phyloP scores from a whole-genome alignment of 2,888 invertebrate species.

The Encarsia formosa region DNA sequence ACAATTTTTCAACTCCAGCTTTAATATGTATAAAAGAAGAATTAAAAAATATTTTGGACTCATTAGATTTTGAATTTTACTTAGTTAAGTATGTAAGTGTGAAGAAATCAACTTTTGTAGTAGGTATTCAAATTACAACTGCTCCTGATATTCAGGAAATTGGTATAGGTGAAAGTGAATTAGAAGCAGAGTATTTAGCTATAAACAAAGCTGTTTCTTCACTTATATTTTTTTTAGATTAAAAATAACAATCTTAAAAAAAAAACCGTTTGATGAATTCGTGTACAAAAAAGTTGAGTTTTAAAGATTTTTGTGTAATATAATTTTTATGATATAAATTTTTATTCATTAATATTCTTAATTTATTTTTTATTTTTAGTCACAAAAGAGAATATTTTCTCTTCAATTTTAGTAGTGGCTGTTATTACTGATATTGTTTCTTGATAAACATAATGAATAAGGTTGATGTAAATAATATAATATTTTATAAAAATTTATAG shows the following conservation, averaged over 20 bases:
- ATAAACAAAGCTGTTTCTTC: conserved; percentile 13
- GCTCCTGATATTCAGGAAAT: conserved; percentile 35
- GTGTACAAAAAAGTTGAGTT: too few relatives aligned
- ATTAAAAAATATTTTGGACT: conserved; percentile 18
- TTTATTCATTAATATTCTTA: too few relatives aligned
- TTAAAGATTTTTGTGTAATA: too few relatives aligned
- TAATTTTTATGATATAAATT: too few relatives aligned
- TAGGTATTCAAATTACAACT: conserved; percentile 30
- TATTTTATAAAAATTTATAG: too few relatives aligned
- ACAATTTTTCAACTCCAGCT: conserved; percentile 1
- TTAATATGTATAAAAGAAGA: conserved; percentile 5
- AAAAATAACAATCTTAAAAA: background rate
- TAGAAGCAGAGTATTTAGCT: conserved; percentile 22
- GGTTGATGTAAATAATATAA: too few relatives aligned
- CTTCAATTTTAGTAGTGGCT: too few relatives aligned
- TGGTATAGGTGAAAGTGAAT: conserved; percentile 25
- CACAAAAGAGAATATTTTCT: too few relatives aligned
- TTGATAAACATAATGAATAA: too few relatives aligned
- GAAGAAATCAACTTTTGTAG: background rate
- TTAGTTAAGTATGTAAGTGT: background rate
- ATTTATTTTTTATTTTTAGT: too few relatives aligned
- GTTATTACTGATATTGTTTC: too few relatives aligned
- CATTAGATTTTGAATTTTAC: conserved; percentile 25
- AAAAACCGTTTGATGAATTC: too few relatives aligned
- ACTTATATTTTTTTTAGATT: background rate